Evolutionary conservation across 2,797 vertebrate species (phyloP).

Genomic region (Gallirallus australis): DNA sequence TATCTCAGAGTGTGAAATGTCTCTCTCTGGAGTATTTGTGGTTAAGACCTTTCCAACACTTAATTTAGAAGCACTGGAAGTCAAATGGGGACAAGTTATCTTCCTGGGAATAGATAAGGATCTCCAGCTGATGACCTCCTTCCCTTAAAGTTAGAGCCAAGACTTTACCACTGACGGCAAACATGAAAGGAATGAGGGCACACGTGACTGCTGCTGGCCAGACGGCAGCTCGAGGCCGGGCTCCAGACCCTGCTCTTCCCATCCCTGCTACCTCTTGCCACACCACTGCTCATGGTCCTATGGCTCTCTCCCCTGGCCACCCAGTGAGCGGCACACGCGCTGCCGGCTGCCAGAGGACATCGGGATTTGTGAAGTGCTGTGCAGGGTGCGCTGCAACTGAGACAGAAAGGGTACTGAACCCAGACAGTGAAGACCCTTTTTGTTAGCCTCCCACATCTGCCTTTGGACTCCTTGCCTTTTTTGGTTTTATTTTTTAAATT

Average conservation of each 20-base stretch:
- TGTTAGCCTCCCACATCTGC: background rate
- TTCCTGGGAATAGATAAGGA: constrained; percentile 4
- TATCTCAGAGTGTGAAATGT: background rate
- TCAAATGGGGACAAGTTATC: background rate
- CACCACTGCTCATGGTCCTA: fast-evolving
- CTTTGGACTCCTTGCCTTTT: background rate
- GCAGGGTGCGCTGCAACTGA: background rate
- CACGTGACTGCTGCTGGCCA: fast-evolving
- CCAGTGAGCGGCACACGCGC: fast-evolving
- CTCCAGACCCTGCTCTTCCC: background rate
- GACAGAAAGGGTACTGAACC: background rate
- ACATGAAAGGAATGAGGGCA: background rate
- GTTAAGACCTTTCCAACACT: background rate
- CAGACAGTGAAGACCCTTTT: background rate
- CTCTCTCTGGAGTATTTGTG: background rate
- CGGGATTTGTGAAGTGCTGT: background rate
- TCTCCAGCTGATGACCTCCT: background rate
- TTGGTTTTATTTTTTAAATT: background rate
- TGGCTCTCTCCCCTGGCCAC: constrained; percentile 38
- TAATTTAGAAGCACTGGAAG: constrained; percentile 36
- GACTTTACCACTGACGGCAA: background rate
- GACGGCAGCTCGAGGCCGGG: fast-evolving
- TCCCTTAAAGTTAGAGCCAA: background rate
- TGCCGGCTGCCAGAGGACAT: background rate
- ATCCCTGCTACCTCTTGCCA: fast-evolving